phyloP scores from a whole-genome alignment of 2,888 invertebrate species.

The Dryomyza anilis region DNA sequence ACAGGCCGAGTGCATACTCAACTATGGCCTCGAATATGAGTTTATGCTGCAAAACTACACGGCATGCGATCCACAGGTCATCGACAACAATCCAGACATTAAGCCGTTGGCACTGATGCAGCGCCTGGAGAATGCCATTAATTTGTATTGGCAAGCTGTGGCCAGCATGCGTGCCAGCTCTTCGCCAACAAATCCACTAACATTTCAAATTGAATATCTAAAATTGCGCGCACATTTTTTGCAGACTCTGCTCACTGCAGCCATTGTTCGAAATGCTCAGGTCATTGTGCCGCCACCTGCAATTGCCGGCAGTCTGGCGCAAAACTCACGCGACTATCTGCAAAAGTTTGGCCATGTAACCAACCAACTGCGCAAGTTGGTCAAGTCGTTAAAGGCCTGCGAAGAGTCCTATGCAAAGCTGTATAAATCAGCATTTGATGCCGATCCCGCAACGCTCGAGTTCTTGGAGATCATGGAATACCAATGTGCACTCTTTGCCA shows the following conservation, averaged over 20 bases:
- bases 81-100: not conserved
- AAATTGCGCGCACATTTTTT: constrained; percentile 77
- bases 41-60: constrained; percentile 56
- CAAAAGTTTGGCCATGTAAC: constrained; percentile 81
- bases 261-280: constrained; percentile 62
- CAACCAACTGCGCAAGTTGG: constrained; percentile 76
- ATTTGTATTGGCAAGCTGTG: constrained; percentile 70
- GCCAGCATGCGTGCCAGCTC: constrained; percentile 63
- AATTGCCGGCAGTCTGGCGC: constrained; percentile 82
- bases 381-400: constrained; percentile 71
- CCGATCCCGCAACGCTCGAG: constrained; percentile 77
- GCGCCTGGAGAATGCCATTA: constrained; percentile 64
- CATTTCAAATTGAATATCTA: constrained; percentile 78
- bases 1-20: constrained; percentile 72
- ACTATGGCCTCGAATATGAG: constrained; percentile 63
- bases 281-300: constrained; percentile 93
- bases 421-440: constrained; percentile 85
- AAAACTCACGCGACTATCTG: constrained; percentile 77
- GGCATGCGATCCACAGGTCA: constrained; percentile 47
- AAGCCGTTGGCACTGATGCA: constrained; percentile 62
- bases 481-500: constrained; percentile 56
- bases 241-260: constrained; percentile 64
- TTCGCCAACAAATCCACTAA: constrained; percentile 61
- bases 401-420: constrained; percentile 77
- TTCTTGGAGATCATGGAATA: constrained; percentile 69